Base-by-base conservation (phyloP, 2,113 vertebrate species). In the Corythornis cristatus region DNA sequence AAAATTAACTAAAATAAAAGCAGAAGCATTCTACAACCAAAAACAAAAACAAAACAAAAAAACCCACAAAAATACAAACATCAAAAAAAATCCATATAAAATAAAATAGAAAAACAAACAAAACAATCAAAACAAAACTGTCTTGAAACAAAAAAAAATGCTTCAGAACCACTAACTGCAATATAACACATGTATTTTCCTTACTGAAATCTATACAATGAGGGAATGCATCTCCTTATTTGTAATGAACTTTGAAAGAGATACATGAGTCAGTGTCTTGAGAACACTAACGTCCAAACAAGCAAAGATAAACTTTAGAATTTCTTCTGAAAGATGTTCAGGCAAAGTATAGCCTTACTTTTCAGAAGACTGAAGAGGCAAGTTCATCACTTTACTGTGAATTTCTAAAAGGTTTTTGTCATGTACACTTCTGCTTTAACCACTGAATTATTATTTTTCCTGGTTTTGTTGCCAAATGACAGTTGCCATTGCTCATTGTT, bases 1-100 rank as follows among this genome's bases (percentile, higher is more conserved):
- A 95, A 90, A 91, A 5, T 50, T 70, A 93, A 68, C 51, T 86
- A 33, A 87, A 90, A 76, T 33, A 50, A 57, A 94, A 90, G 18
- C 25, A 50, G 45, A 37, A 80, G 16, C 75, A 83, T 88, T 84
- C 91, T 76, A 74, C 68, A 89, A 73, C 20, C 60, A 1, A 23
- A 48, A 60, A 80, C 33, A 56, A 73, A 40, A 40, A 21, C 10
- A 29, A 61, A 42, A 43, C 15, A 46, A 46, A 45, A 45, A 45
- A 89, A 62, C n/a, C n/a, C 20, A 37, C 37, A 37, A 37, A 37
- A 37, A 37, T 37, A 10, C 58, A 1, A 23, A 46, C 60, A 83
- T 11, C 10, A 37, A 37, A 37, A 37, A 37, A 37, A 37, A 37
- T 37, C 37, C 37, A 9, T 37, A 37, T 37, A 37, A 37, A 37